Evolutionary conservation across 2,888 invertebrate species (phyloP), one percentile per base, ranked within the genome.

Genomic region (Uropetala carovei): DNA sequence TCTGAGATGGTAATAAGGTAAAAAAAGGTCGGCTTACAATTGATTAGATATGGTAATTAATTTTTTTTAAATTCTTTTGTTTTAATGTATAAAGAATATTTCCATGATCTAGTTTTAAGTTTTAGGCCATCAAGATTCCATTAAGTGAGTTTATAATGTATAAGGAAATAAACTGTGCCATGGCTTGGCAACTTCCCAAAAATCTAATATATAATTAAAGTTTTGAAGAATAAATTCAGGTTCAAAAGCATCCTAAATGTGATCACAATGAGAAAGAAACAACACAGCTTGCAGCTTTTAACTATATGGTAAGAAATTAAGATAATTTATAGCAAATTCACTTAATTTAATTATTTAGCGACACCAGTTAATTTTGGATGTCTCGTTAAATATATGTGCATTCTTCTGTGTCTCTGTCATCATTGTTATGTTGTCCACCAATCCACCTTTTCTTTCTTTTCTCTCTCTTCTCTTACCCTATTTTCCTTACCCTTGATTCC

Each of bases 371-470:
- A 58, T 57, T 86, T 86, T 57, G 14, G 59, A 58, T 86, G 59
- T 56, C 13, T 58, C 22, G 14, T 18, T 22, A n/a, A 68, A 22
- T 68, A n/a, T 8, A 5, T 75, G 75, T 75, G 22, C 4, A 75
- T 75, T 75, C 75, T 27, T 75, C 75, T 27, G 27, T 75, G 13
- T 75, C 27, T 75, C 27, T 75, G 11, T 75, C 75, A 27, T 27
- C 27, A 68, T 68, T 27, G 27, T 27, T 75, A 75, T 27, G 75
- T 75, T 27, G 8, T 64, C 64, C 89, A 89, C 64, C 64, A 89
- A 89, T 89, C 89, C 60, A 89, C 89, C n/a, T 64, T 89, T 68
- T 68, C 89, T 89, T 59, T 68, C 64, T 89, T 89, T 89, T 68
- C 68, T 89, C 43, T 89, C 64, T 68, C 64, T 43, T 89, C 43